Base-by-base conservation (phyloP, 2,113 vertebrate species). In the Oryzias woworae region DNA sequence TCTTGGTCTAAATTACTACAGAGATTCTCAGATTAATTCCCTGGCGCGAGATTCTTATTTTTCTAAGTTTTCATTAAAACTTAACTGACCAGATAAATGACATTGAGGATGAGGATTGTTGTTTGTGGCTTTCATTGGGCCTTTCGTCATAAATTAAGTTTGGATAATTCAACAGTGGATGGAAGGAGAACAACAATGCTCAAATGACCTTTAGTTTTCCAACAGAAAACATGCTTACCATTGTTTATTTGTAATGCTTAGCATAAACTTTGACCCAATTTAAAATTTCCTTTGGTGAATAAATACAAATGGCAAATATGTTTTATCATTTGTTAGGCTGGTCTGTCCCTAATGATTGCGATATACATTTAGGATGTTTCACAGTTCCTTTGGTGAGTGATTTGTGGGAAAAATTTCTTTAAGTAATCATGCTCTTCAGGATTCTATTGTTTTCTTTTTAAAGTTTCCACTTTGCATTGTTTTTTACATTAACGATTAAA, bases 31-130 rank as follows among this genome's bases (percentile, higher is more conserved):
- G 26, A 28, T 28, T 28, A 28, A 28, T 28, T 28, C 26, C 26
- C 57, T 2, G 10, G 8, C 8, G 12, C 12, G 36, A 36, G 36
- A 10, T 36, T 1, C 36, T 52, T 45, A 0, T 14, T 63, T 66
- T 73, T 70, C 12, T 36, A 13, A 51, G 67, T 74, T 63, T 67
- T 64, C 65, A 45, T 72, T 66, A 62, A 63, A 65, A 55, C 71
- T 61, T 45, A 65, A 78, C 44, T 62, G 22, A 54, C 62, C 45
- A 18, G 45, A 58, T 54, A 64, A 64, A 80, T 69, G 14, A 36
- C 16, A 66, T 62, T 77, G 43, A 48, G 13, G 53, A 45, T 51
- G 5, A 80, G 67, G 78, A 73, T 60, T 69, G 70, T 66, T 58
- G 50, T 28, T 28, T 12, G 31, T 17, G 57, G 57, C 24, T 69